Conservation (phyloP, 2,797 vertebrate species). For the Acridotheres tristis region DNA sequence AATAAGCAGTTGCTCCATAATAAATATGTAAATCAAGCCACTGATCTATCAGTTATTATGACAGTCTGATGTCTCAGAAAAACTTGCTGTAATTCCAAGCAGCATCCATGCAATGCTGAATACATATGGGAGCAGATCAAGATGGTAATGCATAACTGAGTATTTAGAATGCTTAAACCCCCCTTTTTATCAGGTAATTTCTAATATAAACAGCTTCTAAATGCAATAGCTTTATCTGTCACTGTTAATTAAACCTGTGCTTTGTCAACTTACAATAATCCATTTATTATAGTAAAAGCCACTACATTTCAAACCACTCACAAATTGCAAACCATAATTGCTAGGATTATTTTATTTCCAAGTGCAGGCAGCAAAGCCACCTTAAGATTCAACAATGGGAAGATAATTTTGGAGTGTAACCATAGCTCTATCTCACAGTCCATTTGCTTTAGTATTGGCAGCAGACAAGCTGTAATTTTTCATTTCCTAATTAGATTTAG, state of each 20-base stretch:
- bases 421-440: slow-evolving; percentile 71
- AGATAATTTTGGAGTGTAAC: slow-evolving; percentile 67
- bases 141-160: background rate
- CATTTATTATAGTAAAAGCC: slow-evolving; percentile 84
- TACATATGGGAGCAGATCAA: background rate
- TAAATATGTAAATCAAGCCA: slow-evolving; percentile 46
- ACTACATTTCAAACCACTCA: slow-evolving; percentile 85
- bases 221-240: slow-evolving; percentile 79
- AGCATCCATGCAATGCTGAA: background rate
- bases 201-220: slow-evolving; percentile 75
- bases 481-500: slow-evolving; percentile 78
- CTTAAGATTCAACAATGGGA: slow-evolving; percentile 68
- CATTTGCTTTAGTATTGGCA: slow-evolving; percentile 75
- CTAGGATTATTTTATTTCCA: slow-evolving; percentile 83
- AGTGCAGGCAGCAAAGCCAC: slow-evolving; percentile 68
- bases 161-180: slow-evolving; percentile 29
- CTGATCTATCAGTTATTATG: slow-evolving; percentile 53
- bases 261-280: slow-evolving; percentile 88
- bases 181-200: slow-evolving; percentile 75
- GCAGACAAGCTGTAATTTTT: slow-evolving; percentile 72
- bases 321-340: slow-evolving; percentile 85
- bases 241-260: slow-evolving; percentile 86
- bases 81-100: slow-evolving; percentile 2
- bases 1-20: slow-evolving; percentile 14
- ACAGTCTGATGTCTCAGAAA: slow-evolving; percentile 9